These are phyloP conservation scores for Mystacornis crossleyi DNA, from an alignment of 2,113 vertebrate species.

Conservation along the genomic window DNA sequence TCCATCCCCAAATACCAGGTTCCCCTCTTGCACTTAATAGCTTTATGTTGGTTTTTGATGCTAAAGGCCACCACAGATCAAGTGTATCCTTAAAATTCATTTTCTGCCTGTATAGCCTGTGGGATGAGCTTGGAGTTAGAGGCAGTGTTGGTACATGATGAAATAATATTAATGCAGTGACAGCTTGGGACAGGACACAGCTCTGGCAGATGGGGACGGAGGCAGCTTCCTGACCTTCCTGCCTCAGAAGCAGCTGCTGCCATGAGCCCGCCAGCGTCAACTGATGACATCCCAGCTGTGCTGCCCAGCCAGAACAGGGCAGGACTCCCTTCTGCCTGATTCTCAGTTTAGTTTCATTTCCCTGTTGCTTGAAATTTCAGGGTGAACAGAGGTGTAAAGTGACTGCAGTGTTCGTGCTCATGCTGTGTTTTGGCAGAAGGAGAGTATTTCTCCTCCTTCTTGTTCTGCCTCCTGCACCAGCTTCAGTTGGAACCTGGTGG, in stretches of 20 bases:
- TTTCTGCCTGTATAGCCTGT: neutral
- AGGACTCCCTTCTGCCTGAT: neutral
- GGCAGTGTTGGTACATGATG: neutral
- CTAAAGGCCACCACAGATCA: neutral
- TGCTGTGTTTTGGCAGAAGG: neutral
- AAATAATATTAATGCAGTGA: neutral
- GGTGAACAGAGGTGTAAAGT: neutral
- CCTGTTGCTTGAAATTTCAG: neutral
- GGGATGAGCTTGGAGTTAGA: neutral
- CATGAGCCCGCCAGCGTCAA: accelerated
- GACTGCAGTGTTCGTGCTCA: neutral
- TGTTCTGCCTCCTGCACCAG: neutral
- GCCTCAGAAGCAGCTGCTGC: neutral
- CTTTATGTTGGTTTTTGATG: neutral
- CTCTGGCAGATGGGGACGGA: neutral
- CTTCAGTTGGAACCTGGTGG: neutral
- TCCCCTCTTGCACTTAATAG: neutral
- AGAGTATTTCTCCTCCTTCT: neutral
- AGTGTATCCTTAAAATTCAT: neutral
- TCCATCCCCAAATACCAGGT: neutral
- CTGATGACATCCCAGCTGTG: neutral
- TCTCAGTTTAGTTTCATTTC: neutral
- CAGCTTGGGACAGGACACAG: neutral
- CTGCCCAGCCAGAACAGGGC: neutral
- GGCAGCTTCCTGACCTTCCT: neutral